phyloP scores from a whole-genome alignment of 2,113 vertebrate species.

The pig (Sus scrofa) region DNA sequence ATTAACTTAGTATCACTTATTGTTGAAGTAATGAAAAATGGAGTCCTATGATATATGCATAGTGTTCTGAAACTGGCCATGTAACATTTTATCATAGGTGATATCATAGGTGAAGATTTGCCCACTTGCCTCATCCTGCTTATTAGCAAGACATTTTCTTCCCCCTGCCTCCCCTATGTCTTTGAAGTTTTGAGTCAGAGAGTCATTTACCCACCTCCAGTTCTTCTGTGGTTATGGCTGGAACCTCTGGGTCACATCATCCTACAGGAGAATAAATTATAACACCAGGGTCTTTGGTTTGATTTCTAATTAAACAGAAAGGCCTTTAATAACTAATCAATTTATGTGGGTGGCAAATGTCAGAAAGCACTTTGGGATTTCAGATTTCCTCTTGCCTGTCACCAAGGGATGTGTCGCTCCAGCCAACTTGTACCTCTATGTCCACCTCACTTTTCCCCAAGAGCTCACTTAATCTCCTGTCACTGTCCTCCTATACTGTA shows the following conservation, averaged over 20 bases:
- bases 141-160: not conserved
- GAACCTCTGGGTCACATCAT: slow-evolving; percentile 33
- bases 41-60: not conserved
- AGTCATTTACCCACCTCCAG: slow-evolving; percentile 12
- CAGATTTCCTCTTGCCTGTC: not conserved
- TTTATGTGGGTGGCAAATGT: not conserved
- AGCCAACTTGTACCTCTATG: not conserved
- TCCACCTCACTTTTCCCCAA: not conserved
- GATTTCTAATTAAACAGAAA: slow-evolving; percentile 71
- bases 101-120: slow-evolving; percentile 57
- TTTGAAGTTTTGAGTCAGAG: slow-evolving; percentile 46
- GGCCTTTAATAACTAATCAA: not conserved
- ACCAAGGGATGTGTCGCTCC: not conserved
- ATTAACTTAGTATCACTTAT: not conserved
- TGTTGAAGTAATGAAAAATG: slow-evolving; percentile 7
- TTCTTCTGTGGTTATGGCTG: not conserved
- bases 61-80: not conserved
- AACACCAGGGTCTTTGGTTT: slow-evolving; percentile 41
- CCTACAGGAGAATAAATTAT: slow-evolving; percentile 63
- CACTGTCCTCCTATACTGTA: not conserved
- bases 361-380: not conserved
- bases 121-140: slow-evolving; percentile 39
- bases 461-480: not conserved
- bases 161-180: slow-evolving; percentile 5
- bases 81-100: slow-evolving; percentile 36